Base-by-base conservation (phyloP, 2,113 vertebrate genomes). In the Dolichotis patagonum region DNA sequence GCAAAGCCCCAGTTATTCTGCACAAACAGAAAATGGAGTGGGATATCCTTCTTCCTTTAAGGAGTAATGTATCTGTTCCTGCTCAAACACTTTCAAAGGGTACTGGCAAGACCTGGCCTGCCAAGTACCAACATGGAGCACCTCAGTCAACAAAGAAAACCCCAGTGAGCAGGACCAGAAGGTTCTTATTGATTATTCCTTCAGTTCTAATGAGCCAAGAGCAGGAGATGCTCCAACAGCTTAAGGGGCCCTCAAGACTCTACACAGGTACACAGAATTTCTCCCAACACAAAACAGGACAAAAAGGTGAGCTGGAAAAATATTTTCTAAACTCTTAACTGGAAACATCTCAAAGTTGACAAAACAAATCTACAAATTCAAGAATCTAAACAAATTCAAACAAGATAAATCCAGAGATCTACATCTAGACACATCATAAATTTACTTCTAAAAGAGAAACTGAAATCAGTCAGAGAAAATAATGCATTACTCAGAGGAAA, bases 341-440 rank as follows among this genome's bases (percentile, higher is more conserved):
- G 75, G 65, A 88, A 91, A 75, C 14, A 56, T 78, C 43, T 35
- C 62, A 41, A 88, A 84, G 83, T 62, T 88, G 87, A 54, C 26
- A 16, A 16, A 67, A 94, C n/a, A 87, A 92, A 82, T 10, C 65
- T 73, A 82, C 32, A 86, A 83, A 94, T 62, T 92, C 73, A 90
- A 96, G 52, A 78, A 62, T 43, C 5, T 77, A 41, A 97, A 85
- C 32, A 75, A 91, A 86, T 46, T 71, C 62, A 94, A 63, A 89
- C 11, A 78, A 71, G n/a, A 96, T 82, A 77, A 95, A 92, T 24
- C 28, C 24, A 86, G 56, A 96, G 24, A 86, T 26, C 65, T 54
- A 43, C 26, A 16, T 26, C 46, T 85, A 75, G 52, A 77, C 56
- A 94, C 7, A 60, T 62, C 85, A 73, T 71, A 88, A 82, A 89